Base-by-base conservation (phyloP, 2,888 invertebrate genomes). In the Drosophila infuscata region DNA sequence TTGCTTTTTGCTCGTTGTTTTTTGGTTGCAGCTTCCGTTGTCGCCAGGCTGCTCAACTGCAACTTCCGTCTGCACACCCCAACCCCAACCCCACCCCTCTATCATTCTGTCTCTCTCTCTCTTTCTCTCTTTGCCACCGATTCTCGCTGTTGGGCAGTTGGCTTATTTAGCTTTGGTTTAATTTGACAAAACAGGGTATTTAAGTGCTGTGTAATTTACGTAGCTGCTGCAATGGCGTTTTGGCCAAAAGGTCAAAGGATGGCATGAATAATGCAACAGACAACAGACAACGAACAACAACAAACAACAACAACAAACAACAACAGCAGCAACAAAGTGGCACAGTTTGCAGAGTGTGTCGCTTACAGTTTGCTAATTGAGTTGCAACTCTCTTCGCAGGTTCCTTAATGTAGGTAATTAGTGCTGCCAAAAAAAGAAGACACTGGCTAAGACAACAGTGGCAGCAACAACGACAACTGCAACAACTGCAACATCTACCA, bases 341-440 rank as follows among this genome's bases (percentile, higher is more conserved):
- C 68, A 51, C 41, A 43, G 48, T 60, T 56, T 35, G 35, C 29
- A 59, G 61, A 73, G 70, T 70, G 66, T 83, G 71, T 76, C 67
- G 86, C 74, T 81, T 87, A 71, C 82, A 79, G 84, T 43, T 81
- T 87, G 88, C 88, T 89, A 85, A 85, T 85, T 89, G 85, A 85
- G 85, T 85, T 84, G 75, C 75, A 75, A 80, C 68, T 74, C 86
- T 73, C 86, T 88, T 88, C 87, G 88, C 89, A 87, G 84, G 79
- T 85, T 79, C 74, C 72, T 70, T 85, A 83, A 85, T 83, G 85
- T 84, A 76, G 84, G 84, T 85, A 85, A 85, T 85, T 85, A 85
- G 84, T 75, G 82, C 59, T 67, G 79, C 35, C 70, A 62, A 65
- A 65, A 74, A 56, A 78, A 79, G 75, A 76, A 48, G 46, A 60